phyloP scores from a whole-genome alignment of 2,888 invertebrate genomes.

The Apodemia zela region DNA sequence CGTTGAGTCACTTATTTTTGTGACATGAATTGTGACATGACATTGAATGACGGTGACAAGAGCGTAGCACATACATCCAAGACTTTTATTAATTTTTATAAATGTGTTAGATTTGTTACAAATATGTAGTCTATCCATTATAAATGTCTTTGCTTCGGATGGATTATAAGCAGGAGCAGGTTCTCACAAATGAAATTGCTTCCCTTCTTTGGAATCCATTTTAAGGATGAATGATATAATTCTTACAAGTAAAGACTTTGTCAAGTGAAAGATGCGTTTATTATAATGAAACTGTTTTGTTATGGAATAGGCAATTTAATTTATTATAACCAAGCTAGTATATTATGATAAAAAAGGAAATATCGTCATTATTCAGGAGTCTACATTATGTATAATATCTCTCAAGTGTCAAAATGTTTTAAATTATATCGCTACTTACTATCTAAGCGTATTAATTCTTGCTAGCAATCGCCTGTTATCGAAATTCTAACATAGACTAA shows the following conservation, averaged over 20 bases:
- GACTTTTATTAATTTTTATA: too few species aligned
- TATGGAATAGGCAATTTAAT: constrained; percentile 26
- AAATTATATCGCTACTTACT: too few species aligned
- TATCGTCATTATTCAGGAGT: too few species aligned
- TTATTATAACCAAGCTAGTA: background rate
- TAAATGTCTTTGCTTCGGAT: constrained; percentile 78
- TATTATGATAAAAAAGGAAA: background rate
- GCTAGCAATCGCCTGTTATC: too few species aligned
- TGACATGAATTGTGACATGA: too few species aligned
- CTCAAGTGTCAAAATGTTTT: too few species aligned
- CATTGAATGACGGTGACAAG: too few species aligned
- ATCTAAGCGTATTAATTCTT: too few species aligned
- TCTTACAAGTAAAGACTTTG: constrained; percentile 74
- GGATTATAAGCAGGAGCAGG: constrained; percentile 79
- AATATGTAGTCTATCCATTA: background rate
- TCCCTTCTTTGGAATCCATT: constrained; percentile 78
- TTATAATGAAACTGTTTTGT: constrained; percentile 34
- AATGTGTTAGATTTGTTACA: background rate
- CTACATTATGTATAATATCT: too few species aligned
- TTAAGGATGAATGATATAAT: constrained; percentile 77
- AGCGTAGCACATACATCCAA: too few species aligned
- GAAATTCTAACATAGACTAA: too few species aligned
- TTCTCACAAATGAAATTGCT: constrained; percentile 79
- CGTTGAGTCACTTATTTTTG: too few species aligned
- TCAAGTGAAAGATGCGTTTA: constrained; percentile 60